Base-by-base conservation (phyloP, 2,113 vertebrate genomes). In the Leucoraja erinaceus region DNA sequence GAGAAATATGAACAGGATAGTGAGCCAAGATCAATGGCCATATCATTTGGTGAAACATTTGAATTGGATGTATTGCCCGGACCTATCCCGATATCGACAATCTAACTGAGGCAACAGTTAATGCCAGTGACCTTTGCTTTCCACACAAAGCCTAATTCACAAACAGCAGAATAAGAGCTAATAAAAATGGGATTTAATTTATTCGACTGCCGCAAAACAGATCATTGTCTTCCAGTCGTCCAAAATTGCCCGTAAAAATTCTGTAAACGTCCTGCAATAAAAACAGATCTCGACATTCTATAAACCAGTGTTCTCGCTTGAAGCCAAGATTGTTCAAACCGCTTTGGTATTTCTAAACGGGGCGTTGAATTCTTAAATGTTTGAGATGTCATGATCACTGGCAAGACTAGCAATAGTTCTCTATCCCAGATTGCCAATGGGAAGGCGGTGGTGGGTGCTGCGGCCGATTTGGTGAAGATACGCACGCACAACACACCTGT, bases 151-250 rank as follows among this genome's bases (percentile, higher is more conserved):
- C n/a, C 8, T 63, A 5, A 63, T 86, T n/a, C n/a, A 56, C 59
- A 63, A 66, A 63, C 12, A 59, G 47, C 47, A 59, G 59, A 66
- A 63, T 31, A 12, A 59, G 18, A 31, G 59, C 6, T 18, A 88
- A 88, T 31, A 61, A 31, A 63, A 61, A 31, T 31, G 28, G 83
- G 61, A 88, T 88, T 88, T 88, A 66, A 88, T 88, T 88, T 31
- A 88, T 88, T 88, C 83, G 63, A 28, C 59, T 61, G n/a, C 59
- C 83, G 18, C 59, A 88, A 59, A 31, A 5, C 81, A 86, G 0
- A 31, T 88, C 83, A 88, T 18, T 28, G 28, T 31, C 31, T 88
- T 88, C 12, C 59, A 31, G n/a, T 66, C n/a, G 31, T 66, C 59
- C 83, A 88, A 66, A 47, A 31, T 14, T 63, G 12, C 83, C 12